Base-by-base conservation (phyloP, 2,113 vertebrate species). In the Brachyhypopomus gauderio region DNA sequence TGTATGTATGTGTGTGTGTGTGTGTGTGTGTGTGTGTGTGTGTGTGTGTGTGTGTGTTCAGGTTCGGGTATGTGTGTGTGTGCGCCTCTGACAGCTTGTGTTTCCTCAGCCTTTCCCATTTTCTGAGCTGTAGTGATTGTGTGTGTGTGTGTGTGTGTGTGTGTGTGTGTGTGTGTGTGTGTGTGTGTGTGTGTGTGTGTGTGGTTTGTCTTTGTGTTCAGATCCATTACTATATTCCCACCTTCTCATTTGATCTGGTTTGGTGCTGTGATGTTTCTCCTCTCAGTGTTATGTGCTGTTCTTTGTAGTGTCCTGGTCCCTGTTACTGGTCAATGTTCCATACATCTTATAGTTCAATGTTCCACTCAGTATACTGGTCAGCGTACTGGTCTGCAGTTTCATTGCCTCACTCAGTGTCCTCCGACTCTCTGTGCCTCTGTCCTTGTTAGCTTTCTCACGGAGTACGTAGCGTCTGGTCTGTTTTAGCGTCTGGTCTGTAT, bases 71-170 rank as follows among this genome's bases (percentile, higher is more conserved):
- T 30, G 30, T 30, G 30, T 30, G 30, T 30, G 30, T 30, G 30
- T 30, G 30, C 30, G 30, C 30, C 30, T 30, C 30, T 30, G 30
- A 30, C 30, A 30, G 30, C 30, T 30, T 30, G 30, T 30, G 30
- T 30, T 30, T 30, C 30, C 30, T 30, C 30, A 30, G 30, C 30
- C 30, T 30, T 30, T 30, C 30, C 30, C 3, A 30, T n/a, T 69
- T 36, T 38, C 66, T 34, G 27, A 69, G 9, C 41, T 8, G 30
- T 30, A 30, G 30, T 30, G 30, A 30, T n/a, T n/a, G n/a, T n/a
- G 14, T 72, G 70, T 72, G 70, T 72, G 70, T 72, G 70, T 72
- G 71, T 73, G 72, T 67, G 64, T 67, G 64, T 67, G 64, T 67
- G 64, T 67, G 30, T 67, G 66, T 66, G 63, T 66, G 63, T 73